phyloP scores from a whole-genome alignment of 1,140 invertebrate species.

The Drosophila tsacasi region DNA sequence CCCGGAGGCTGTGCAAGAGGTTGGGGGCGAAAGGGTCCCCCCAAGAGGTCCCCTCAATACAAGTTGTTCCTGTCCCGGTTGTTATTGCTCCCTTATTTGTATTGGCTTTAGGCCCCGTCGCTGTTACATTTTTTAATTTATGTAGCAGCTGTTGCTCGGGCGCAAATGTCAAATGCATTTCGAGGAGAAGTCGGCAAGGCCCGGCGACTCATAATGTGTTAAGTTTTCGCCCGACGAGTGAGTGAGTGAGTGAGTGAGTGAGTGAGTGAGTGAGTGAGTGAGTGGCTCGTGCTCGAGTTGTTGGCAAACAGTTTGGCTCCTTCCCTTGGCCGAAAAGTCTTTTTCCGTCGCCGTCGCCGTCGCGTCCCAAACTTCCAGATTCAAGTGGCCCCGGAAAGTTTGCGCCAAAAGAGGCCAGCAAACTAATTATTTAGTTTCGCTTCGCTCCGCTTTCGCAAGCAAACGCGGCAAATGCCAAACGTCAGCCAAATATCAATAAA shows the following conservation, averaged over 20 bases:
- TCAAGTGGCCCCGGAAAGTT: slow-evolving; percentile 75
- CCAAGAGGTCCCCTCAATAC: slow-evolving; percentile 38
- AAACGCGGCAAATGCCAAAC: slow-evolving; percentile 50
- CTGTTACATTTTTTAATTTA: slow-evolving; percentile 65
- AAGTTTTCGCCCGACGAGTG: slow-evolving; percentile 69
- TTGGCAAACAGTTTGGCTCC: slow-evolving; percentile 75
- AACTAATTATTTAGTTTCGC: slow-evolving; percentile 84
- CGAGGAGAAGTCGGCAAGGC: slow-evolving; percentile 28
- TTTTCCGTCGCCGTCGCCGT: slow-evolving; percentile 4
- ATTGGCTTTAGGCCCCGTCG: slow-evolving; percentile 14
- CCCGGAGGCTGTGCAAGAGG: slow-evolving; percentile 17
- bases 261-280: slow-evolving; percentile 34
- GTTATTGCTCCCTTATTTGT: slow-evolving; percentile 56
- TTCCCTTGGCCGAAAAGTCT: slow-evolving; percentile 18
- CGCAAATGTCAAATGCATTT: slow-evolving; percentile 79
- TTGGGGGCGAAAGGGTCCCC: background rate
- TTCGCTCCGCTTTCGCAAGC: slow-evolving; percentile 51
- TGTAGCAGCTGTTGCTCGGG: slow-evolving; percentile 65
- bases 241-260: slow-evolving; percentile 23
- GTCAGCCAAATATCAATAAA: slow-evolving; percentile 81
- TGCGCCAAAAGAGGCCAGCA: slow-evolving; percentile 78
- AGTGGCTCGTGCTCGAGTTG: slow-evolving; percentile 75
- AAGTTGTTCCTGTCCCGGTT: slow-evolving; percentile 20
- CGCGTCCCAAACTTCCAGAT: slow-evolving; percentile 64
- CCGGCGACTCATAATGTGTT: slow-evolving; percentile 76